Conservation (phyloP, 2,113 vertebrate species). For the Brienomyrus brachyistius region DNA sequence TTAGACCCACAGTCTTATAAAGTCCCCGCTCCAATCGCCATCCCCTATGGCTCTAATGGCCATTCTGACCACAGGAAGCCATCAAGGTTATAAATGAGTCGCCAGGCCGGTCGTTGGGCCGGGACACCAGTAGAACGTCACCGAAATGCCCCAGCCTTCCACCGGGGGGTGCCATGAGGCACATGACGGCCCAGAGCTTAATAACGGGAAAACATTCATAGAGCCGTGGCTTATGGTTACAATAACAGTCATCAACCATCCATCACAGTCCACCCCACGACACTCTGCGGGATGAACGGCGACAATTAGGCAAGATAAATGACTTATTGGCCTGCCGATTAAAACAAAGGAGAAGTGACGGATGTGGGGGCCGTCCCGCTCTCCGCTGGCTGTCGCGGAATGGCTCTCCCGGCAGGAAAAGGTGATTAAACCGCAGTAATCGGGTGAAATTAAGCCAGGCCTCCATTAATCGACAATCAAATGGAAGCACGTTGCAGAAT, state of each 20-base stretch:
- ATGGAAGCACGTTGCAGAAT: not conserved
- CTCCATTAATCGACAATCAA: not conserved
- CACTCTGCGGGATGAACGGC: not conserved
- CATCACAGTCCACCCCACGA: not conserved
- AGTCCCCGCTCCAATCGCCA: not conserved
- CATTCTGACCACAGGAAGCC: not conserved
- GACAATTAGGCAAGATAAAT: slow-evolving; percentile 16
- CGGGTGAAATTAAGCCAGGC: not conserved
- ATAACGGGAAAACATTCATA: not conserved
- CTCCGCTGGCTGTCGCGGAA: not conserved
- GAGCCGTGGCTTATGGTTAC: not conserved
- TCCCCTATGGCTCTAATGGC: not conserved
- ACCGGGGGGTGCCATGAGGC: not conserved
- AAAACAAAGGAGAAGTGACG: not conserved
- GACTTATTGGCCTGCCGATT: not conserved
- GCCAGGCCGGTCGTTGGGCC: not conserved
- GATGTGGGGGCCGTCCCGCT: not conserved
- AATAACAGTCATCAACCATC: not conserved
- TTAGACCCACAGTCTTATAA: not conserved
- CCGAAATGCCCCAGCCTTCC: too few relatives aligned
- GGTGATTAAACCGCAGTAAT: slow-evolving; percentile 3
- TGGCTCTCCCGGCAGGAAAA: not conserved
- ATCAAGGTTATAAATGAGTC: not conserved
- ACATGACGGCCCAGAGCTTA: not conserved
- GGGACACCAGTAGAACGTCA: not conserved